Percentiles rank a stretch among this genome's conserved stretches.
These are phyloP conservation scores for Scaptomyza caliginosa DNA, from an alignment of 2,888 invertebrate genomes.

Conservation along the genomic window DNA sequence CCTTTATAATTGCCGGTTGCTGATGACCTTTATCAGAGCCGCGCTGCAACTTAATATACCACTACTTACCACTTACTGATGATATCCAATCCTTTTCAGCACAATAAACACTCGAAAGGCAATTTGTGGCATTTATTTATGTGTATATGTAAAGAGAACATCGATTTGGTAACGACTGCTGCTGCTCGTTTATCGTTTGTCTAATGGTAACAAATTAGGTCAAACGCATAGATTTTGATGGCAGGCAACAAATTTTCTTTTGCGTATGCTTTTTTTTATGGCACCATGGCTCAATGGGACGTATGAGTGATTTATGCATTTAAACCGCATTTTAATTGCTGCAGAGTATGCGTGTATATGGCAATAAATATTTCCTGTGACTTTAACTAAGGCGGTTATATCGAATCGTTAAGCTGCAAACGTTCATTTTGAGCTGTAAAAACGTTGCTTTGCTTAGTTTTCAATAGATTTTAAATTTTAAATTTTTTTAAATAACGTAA, in stretches of 20 bases:
- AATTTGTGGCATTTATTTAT: constrained; percentile 30
- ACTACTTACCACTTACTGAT: neutral
- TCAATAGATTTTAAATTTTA: too few species aligned
- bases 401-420: neutral
- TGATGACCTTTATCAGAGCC: constrained; percentile 62
- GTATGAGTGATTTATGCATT: constrained; percentile 64
- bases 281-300: constrained; percentile 52
- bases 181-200: constrained; percentile 63
- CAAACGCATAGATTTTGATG: constrained; percentile 25
- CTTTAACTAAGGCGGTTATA: too few species aligned
- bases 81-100: constrained; percentile 60
- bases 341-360: constrained; percentile 33
- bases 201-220: constrained; percentile 69
- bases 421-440: neutral
- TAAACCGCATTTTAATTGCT: constrained; percentile 58
- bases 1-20: constrained; percentile 58
- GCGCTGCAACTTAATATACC: constrained; percentile 60
- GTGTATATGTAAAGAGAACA: neutral
- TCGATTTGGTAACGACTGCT: constrained; percentile 22
- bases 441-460: too few species aligned
- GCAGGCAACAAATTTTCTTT: constrained; percentile 18
- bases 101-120: constrained; percentile 49
- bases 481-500: too few species aligned
- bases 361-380: constrained; percentile 10
- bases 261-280: constrained; percentile 16